A percentile compares a stretch with the other conserved stretches of the same genome.
phyloP scores from a whole-genome alignment of 2,888 invertebrate species.

The Cantharis rustica region DNA sequence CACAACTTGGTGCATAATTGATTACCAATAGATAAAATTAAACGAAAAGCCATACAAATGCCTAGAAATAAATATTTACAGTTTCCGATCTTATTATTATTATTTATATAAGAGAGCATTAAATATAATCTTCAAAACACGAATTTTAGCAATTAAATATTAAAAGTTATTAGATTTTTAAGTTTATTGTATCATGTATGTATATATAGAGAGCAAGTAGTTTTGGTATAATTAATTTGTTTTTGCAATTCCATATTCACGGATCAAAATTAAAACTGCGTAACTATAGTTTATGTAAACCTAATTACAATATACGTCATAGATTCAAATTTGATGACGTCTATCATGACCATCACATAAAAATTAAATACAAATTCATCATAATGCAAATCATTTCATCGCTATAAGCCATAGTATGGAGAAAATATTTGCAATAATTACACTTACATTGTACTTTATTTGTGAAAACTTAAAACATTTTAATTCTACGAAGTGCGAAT shows the following conservation, averaged over 20 bases:
- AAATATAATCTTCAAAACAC: neutral
- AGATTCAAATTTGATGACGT: no score
- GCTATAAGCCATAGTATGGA: no score
- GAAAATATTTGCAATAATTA: no score
- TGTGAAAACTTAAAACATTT: no score
- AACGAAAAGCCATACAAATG: neutral
- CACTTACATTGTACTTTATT: no score
- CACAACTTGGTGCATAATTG: neutral
- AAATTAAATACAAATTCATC: no score
- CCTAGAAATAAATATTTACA: neutral
- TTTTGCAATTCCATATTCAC: neutral
- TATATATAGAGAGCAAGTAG: neutral
- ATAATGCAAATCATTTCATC: no score
- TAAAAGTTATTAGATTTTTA: neutral
- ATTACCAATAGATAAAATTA: neutral
- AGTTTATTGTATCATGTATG: neutral
- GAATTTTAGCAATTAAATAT: neutral
- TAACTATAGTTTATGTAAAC: no score
- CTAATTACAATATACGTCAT: no score
- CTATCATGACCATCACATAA: no score
- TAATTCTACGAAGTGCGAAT: no score
- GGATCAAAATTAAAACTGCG: neutral
- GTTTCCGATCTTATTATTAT: neutral
- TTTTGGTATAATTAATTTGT: neutral
- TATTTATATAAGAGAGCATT: neutral